Evolutionary conservation across 2,113 vertebrate species (phyloP).

Genomic region (Thermophis baileyi): DNA sequence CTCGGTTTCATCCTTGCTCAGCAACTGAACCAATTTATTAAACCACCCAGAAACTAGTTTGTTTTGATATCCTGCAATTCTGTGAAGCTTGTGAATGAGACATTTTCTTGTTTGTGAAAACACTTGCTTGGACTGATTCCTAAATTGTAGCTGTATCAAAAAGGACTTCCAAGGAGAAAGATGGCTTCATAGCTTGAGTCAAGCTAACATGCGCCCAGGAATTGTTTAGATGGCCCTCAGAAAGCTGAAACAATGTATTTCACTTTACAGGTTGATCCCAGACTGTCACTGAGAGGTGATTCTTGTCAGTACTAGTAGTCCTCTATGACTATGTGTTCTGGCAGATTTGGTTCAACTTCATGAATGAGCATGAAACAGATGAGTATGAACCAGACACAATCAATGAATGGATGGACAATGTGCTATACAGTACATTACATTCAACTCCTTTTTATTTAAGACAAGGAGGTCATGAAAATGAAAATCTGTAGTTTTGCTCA

Average conservation of each 20-base stretch:
- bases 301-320: not conserved
- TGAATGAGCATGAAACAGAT: not conserved
- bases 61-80: not conserved
- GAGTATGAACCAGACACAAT: constrained; percentile 10
- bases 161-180: not conserved
- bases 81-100: not conserved
- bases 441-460: constrained; percentile 16
- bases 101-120: not conserved
- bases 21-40: not conserved
- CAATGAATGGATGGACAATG: not conserved
- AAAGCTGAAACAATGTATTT: not conserved
- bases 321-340: not conserved
- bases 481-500: constrained; percentile 7
- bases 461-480: constrained; percentile 2
- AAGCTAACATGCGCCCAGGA: not conserved
- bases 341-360: not conserved
- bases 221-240: not conserved
- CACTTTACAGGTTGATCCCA: not conserved
- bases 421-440: not conserved
- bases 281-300: not conserved
- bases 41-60: not conserved
- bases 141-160: not conserved
- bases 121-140: not conserved
- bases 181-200: not conserved
- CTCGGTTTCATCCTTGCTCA: not conserved